Conservation (phyloP, 2,113 vertebrate genomes). For the Pomatostomus ruficeps region DNA sequence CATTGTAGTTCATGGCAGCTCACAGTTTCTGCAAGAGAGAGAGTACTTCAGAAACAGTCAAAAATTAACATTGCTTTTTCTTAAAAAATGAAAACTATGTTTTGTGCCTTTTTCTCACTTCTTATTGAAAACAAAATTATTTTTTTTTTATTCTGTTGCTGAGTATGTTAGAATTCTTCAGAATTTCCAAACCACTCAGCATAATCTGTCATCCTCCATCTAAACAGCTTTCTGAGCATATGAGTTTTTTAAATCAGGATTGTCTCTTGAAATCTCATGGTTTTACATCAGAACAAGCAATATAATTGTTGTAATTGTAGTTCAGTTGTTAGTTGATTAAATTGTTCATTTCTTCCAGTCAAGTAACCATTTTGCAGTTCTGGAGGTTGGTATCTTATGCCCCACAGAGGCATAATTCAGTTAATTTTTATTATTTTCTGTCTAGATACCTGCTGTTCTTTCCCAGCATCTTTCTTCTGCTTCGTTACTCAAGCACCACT, state of each 20-base stretch:
- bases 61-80: neutral
- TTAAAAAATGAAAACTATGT: neutral
- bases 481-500: constrained; percentile 37
- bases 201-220: neutral
- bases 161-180: neutral
- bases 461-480: constrained; percentile 24
- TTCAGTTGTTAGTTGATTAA: neutral
- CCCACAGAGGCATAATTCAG: neutral
- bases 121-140: neutral
- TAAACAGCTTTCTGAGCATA: neutral
- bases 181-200: neutral
- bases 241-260: neutral
- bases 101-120: neutral
- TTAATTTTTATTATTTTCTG: constrained; percentile 7
- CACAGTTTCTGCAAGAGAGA: neutral
- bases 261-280: neutral
- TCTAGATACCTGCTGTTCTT: constrained; percentile 7
- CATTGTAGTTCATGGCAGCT: neutral
- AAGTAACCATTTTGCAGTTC: neutral
- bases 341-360: neutral
- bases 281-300: neutral
- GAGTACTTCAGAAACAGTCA: neutral
- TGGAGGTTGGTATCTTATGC: neutral
- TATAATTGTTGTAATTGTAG: neutral
- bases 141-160: neutral